Evolutionary conservation across 2,888 invertebrate genomes (phyloP), one percentile per base, ranked within the genome.

Genomic region (Synergus umbraculus): DNA sequence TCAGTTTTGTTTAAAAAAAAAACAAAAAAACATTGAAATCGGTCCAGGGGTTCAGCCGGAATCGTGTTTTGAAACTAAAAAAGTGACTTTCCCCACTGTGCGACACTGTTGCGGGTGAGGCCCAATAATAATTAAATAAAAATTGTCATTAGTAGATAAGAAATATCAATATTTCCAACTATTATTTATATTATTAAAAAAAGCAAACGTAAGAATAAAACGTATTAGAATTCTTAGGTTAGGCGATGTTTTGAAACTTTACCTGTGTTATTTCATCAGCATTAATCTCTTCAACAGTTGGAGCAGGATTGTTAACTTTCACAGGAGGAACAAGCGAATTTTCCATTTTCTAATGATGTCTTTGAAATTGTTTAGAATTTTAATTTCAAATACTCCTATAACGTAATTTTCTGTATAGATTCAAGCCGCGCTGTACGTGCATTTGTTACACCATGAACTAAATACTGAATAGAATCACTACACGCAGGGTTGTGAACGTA

Each of bases 201-300:
- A 18, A 2, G 15, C 7, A 58, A 58, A 9, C 13, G 58, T n/a
- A 22, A 22, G 22, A 76, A 60, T 4, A n/a, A 66, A 46, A 58
- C 29, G 44, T 81, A 5, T 41, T 9, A 37, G 13, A 43, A 49
- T 41, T 65, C 10, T n/a, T 44, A 66, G 46, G 10, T 60, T 37
- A 76, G 22, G 22, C 22, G 22, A 22, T 22, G 22, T 22, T 5
- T 60, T 83, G 79, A 49, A 78, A 78, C 66, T 44, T 81, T 93
- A 97, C 97, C 94, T 97, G 96, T 85, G 98, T 98, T 86, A 98
- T 96, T 90, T 96, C 94, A 91, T 98, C 98, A 0, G 97, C 94
- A 92, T 97, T 97, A 78, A 98, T 97, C 93, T 98, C 98, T 82
- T 97, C 96, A 44, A 98, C 95, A 0, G 98, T 98, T 15, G 96